These are phyloP conservation scores for Peromyscus polionotus DNA, from an alignment of 2,113 vertebrate species.

Conservation along the genomic window DNA sequence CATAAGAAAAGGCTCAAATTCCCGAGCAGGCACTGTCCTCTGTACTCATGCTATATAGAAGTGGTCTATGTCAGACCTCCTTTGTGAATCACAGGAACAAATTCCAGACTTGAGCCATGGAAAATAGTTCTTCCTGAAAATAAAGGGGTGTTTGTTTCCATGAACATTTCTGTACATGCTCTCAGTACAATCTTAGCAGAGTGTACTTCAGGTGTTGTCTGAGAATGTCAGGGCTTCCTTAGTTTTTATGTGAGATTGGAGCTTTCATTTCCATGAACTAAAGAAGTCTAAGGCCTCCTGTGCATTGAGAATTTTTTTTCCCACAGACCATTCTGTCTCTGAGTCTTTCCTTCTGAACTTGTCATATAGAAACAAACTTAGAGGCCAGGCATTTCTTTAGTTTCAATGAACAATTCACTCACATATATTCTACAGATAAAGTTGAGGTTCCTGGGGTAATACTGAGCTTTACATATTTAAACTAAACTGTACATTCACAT, in stretches of 20 bases:
- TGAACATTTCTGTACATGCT: background rate
- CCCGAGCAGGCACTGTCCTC: background rate
- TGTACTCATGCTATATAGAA: background rate
- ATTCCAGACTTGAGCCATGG: background rate
- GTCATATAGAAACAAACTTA: background rate
- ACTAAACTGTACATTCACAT: background rate
- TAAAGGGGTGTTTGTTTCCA: background rate
- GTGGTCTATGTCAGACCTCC: background rate
- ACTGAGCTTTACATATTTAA: background rate
- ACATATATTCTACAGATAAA: background rate
- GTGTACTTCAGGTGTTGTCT: background rate
- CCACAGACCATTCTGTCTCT: background rate
- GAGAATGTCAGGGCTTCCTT: background rate
- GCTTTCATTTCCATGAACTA: background rate
- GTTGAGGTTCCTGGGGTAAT: background rate
- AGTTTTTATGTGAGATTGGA: background rate
- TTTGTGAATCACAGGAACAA: background rate
- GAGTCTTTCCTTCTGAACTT: background rate
- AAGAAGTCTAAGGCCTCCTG: background rate
- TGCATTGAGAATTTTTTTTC: background rate
- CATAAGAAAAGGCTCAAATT: background rate
- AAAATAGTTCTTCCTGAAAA: background rate
- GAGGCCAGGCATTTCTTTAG: background rate
- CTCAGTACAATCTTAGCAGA: background rate
- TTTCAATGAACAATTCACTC: background rate